phyloP scores from a whole-genome alignment of 2,888 invertebrate genomes.

The Plagodis pulveraria region DNA sequence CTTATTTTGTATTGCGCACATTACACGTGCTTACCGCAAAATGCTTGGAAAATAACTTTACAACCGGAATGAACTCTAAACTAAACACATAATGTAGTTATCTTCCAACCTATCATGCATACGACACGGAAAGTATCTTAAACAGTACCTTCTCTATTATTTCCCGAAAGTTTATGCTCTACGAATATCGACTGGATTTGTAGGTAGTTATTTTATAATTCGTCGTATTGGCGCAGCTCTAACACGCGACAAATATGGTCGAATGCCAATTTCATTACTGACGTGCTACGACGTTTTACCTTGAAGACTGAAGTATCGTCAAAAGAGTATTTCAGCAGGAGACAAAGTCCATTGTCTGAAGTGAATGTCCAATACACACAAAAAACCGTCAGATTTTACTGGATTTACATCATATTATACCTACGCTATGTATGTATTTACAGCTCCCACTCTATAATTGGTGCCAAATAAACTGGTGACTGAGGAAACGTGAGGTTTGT shows the following conservation, averaged over 20 bases:
- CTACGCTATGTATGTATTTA: slow-evolving; percentile 20
- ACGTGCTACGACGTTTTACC: slow-evolving; percentile 23
- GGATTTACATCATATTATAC: slow-evolving; percentile 1
- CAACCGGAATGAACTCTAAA: too few species aligned
- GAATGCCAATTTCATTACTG: slow-evolving; percentile 26
- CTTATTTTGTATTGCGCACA: too few species aligned
- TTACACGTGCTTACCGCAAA: too few species aligned
- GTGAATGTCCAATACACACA: slow-evolving; percentile 5
- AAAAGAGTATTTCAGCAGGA: slow-evolving; percentile 36
- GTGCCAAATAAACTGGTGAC: slow-evolving; percentile 46
- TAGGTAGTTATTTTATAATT: slow-evolving; percentile 10
- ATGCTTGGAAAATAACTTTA: too few species aligned
- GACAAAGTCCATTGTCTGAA: slow-evolving; percentile 15
- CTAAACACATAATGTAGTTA: too few species aligned
- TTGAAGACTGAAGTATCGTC: slow-evolving; percentile 37
- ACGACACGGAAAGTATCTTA: too few species aligned
- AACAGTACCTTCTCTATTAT: too few species aligned
- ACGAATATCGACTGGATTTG: too few species aligned
- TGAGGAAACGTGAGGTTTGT: slow-evolving; percentile 46
- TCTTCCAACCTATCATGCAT: too few species aligned
- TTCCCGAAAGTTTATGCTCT: too few species aligned
- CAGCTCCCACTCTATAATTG: slow-evolving; percentile 29
- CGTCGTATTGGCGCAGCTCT: slow-evolving; percentile 11
- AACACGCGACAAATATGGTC: slow-evolving; percentile 12
- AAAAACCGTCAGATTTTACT: slow-evolving; percentile 6